Evolutionary conservation across 2,888 invertebrate genomes (phyloP), one percentile per base, ranked within the genome.

Genomic region (Alcis repandata): DNA sequence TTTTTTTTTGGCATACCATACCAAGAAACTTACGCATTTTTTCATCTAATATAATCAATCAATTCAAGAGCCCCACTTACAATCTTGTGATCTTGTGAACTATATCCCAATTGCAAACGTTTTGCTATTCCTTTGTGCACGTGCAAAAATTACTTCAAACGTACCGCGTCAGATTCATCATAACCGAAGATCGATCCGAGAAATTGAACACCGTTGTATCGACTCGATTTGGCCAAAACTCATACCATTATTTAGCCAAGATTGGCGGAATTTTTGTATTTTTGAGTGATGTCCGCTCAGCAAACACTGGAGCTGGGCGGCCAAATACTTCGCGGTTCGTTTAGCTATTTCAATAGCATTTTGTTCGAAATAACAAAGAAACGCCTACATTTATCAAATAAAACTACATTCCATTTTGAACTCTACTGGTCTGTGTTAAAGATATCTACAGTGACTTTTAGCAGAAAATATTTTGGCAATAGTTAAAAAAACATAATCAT

Each of bases 121-220:
- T 53, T 41, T 6, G 46, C 40, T 17, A 27, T 20, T 38, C 49
- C 58, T 58, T 61, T 57, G 8, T 10, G 36, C 60, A 52, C 56
- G 56, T 68, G 43, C 59, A 64, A 76, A 78, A 84, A 82, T 10
- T 7, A 75, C 40, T 58, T 57, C 60, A 77, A 87, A 82, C 82
- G 67, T 69, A 70, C 80, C 78, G 86, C 87, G 85, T 84, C 88
- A 86, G 84, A 92, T 92, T 84, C 80, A 90, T 92, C 92, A 92
- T 89, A 84, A 83, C 84, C 77, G 77, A 80, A 78, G 85, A 84
- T 85, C 75, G 80, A 86, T 89, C 80, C 83, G 84, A 78, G 92
- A 92, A 91, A 92, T 90, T 90, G 88, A 92, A 92, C 90, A 90
- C 92, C 86, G 88, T 89, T 90, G 88, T 90, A 78, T 84, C 77